Evolutionary conservation across 1,140 invertebrate species (phyloP), one percentile per base, ranked within the genome.

Genomic region (Zaprionus davidi): DNA sequence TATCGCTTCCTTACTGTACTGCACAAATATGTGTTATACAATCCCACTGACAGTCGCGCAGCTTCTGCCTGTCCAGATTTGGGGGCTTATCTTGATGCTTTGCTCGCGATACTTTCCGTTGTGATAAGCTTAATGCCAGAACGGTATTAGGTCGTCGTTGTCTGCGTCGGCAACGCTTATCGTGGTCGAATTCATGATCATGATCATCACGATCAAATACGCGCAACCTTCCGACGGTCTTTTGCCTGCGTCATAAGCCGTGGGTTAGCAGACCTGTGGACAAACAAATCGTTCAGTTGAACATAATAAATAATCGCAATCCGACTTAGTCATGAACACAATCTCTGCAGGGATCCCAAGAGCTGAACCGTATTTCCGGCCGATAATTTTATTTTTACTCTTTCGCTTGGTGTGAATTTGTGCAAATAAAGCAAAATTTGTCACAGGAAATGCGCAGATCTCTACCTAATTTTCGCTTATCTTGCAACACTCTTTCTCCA

Each of bases 361-460:
- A 56, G 36, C 41, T 74, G 58, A 69, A 63, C 31, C 59, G 38
- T 53, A 64, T 64, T 53, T 71, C 67, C 72, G 67, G 38, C 57
- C 17, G 22, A 59, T 53, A 41, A 26, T 28, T 41, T 38, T 24
- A 31, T 58, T 38, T 46, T 59, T 55, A 22, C 59, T 76, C 28
- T 60, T 69, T 67, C 41, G 41, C 49, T 58, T 38, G 41, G 17
- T 46, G 1, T 31, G 34, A 73, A 64, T 53, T 69, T 66, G 58
- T 57, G 68, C 75, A 87, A 87, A 87, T 88, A 87, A 87, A 71
- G 83, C 65, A 88, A 81, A 83, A 68, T 74, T 76, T 70, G 84
- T 78, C 84, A 88, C 73, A 86, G 84, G 81, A 87, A 87, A 84
- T 87, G 84, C 83, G 83, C 83, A 87, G 77, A 60, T 71, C 34